Evolutionary conservation across 2,113 vertebrate species (phyloP), one percentile per base, ranked within the genome.

Genomic region (Bubalus kerabau): DNA sequence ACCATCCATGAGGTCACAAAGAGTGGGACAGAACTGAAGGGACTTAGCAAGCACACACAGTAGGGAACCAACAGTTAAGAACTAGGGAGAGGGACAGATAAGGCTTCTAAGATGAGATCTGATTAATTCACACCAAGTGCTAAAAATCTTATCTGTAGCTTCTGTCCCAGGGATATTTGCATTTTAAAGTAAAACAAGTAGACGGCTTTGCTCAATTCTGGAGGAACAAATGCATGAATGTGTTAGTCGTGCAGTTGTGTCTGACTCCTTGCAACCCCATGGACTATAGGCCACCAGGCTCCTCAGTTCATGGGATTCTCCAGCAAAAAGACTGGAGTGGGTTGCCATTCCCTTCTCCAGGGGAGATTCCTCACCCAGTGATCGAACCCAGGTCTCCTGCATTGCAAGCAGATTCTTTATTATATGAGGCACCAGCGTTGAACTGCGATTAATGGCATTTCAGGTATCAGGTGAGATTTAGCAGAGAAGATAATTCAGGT

Each of bases 101-200:
- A 74, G 80, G 36, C 8, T n/a, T 81, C 40, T 6, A 74, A 74
- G 40, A 46, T 48, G 13, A 21, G 57, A 57, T 81, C 46, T 67
- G 87, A 89, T 12, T 13, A 78, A 95, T 93, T 91, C 56, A 50
- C 16, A 54, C 23, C 54, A 71, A 82, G 50, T 57, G 92, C 36
- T 89, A 78, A 64, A 46, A n/a, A 74, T 40, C 36, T 74, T 81
- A 62, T 43, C 30, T 36, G 54, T 46, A 78, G 54, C 36, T 78
- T 94, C 40, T 57, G 23, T 71, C 50, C 50, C 36, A 40, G 67
- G 40, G 26, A 83, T 46, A 92, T 50, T 67, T 93, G 54, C 76
- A 89, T 90, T 84, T 92, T 81, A 90, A 92, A 84, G 86, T 36
- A 91, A 95, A 96, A 89, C 82, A 71, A 88, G 52, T 10, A 56